phyloP scores from a whole-genome alignment of 2,113 vertebrate genomes.

The Trachemys scripta region DNA sequence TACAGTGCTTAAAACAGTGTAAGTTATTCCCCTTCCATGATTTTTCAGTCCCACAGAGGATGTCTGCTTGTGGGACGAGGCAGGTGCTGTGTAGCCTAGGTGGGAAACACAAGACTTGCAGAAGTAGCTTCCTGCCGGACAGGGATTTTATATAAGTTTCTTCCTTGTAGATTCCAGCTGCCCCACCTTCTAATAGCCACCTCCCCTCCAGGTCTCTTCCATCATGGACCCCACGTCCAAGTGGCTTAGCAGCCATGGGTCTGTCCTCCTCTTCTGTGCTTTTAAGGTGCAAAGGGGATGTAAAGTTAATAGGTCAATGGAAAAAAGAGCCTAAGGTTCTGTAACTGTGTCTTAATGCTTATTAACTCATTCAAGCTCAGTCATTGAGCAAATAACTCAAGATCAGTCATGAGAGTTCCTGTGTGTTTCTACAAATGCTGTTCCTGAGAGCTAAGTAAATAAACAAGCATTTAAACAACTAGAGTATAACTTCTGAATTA shows the following conservation, averaged over 20 bases:
- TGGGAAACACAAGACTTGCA: not conserved
- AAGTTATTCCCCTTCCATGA: not conserved
- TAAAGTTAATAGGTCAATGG: accelerated
- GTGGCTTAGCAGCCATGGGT: not conserved
- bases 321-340: not conserved
- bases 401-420: not conserved
- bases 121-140: not conserved
- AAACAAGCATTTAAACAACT: not conserved
- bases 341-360: not conserved
- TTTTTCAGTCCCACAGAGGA: not conserved
- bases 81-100: not conserved
- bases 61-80: not conserved
- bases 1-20: not conserved
- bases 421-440: not conserved
- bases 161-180: not conserved
- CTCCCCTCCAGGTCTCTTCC: not conserved
- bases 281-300: not conserved
- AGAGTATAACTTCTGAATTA: not conserved
- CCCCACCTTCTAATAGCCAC: not conserved
- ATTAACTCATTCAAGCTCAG: accelerated
- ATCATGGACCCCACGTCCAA: not conserved
- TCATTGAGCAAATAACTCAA: not conserved
- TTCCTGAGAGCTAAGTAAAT: not conserved
- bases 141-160: not conserved
- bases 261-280: not conserved